Percentiles rank a stretch among this genome's conserved stretches.
Evolutionary conservation across 2,113 vertebrate genomes (phyloP).

Genomic region (Lutjanus erythropterus): DNA sequence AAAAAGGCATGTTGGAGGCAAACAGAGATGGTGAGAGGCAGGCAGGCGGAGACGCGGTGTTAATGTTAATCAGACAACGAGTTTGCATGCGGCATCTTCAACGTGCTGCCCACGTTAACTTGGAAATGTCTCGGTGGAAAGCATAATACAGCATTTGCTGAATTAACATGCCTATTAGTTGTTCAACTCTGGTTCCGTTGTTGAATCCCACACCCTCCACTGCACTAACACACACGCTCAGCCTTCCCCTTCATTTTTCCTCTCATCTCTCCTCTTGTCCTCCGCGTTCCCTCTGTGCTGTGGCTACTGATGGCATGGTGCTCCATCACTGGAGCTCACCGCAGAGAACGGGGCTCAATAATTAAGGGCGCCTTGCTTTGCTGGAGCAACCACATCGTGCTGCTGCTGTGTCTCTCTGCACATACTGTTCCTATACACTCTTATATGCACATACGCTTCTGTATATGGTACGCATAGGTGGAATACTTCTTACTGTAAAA

Average conservation of each 20-base stretch:
- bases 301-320: conserved; percentile 1
- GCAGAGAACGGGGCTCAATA: conserved; percentile 49
- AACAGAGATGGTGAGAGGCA: conserved; percentile 17
- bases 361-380: conserved; percentile 39
- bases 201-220: neutral
- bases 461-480: neutral
- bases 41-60: neutral
- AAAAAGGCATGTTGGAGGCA: conserved; percentile 8
- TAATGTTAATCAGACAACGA: conserved; percentile 23
- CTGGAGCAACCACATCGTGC: conserved; percentile 15
- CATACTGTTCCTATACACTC: neutral
- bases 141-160: conserved; percentile 38
- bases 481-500: too few relatives aligned
- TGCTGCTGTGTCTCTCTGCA: neutral
- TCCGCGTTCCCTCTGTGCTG: neutral
- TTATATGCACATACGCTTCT: neutral
- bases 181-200: neutral
- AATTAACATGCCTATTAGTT: conserved; percentile 38
- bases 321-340: conserved; percentile 45
- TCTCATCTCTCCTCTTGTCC: neutral
- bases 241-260: neutral
- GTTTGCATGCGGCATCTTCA: conserved; percentile 36
- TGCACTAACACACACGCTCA: neutral
- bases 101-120: conserved; percentile 1
- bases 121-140: conserved; percentile 4